A percentile compares a stretch with the other conserved stretches of the same genome.
phyloP scores from a whole-genome alignment of 2,888 invertebrate species.

The Theodoxus fluviatilis region DNA sequence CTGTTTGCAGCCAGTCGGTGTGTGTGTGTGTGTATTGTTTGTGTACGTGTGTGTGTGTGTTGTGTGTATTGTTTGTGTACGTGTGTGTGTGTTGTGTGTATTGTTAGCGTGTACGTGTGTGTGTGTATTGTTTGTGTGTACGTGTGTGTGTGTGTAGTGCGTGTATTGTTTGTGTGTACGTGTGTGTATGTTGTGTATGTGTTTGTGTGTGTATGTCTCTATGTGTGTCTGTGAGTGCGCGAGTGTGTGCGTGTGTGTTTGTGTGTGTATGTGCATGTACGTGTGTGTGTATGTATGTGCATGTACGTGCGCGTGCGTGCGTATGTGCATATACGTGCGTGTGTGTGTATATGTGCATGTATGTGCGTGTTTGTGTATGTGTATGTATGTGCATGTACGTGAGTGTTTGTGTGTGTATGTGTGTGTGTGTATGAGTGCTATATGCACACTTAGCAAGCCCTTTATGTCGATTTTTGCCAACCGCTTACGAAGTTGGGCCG shows the following conservation, averaged over 20 bases:
- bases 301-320: neutral
- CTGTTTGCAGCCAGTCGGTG: neutral
- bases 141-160: conserved; percentile 11
- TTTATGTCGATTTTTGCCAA: no score
- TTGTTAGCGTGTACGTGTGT: conserved; percentile 8
- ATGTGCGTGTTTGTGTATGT: conserved; percentile 4
- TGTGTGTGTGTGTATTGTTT: neutral
- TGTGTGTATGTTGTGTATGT: conserved; percentile 12
- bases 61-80: no score
- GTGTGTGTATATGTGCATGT: conserved; percentile 1
- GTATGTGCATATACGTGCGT: neutral
- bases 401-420: neutral
- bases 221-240: neutral
- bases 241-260: neutral
- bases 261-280: neutral
- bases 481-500: no score
- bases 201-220: neutral
- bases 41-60: conserved; percentile 3
- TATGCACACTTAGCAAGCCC: neutral
- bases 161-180: conserved; percentile 11
- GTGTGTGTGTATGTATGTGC: neutral
- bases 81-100: conserved; percentile 15
- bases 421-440: neutral
- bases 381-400: neutral
- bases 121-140: conserved; percentile 13